Evolutionary conservation across 2,888 invertebrate species (phyloP), one percentile per base, ranked within the genome.

Genomic region (Artemia sinica): DNA sequence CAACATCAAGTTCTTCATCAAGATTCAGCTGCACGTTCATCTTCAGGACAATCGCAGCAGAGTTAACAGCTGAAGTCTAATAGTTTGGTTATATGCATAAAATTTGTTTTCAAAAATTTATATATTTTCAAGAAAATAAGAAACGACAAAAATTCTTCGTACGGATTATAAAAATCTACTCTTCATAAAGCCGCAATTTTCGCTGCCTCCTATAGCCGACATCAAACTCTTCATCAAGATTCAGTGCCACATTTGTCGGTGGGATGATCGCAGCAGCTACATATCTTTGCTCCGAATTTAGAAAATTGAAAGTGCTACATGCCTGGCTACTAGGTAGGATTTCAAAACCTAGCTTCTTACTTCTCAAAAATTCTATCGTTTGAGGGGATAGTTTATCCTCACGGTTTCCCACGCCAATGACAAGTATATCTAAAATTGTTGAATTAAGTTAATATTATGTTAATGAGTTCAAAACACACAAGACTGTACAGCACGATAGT

Each of bases 281-380:
- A 74, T 81, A 83, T 71, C 87, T 81, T 67, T 85, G 84, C 77
- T 97, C 96, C 0, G 86, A 83, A 77, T 86, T 89, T 63, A 95
- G 80, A 76, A 92, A 96, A 80, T 96, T 97, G 78, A 90, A 97
- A 0, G 90, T 90, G 2, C 18, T 18, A 18, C 89, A 87, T 0
- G 96, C 96, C 75, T 87, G 85, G 73, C 89, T 86, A 0, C 91
- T 18, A 18, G 18, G 18, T 18, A 18, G 18, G 18, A 18, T 18
- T 80, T 96, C 95, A 11, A 87, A 80, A 75, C 84, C 86, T 41
- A 92, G 83, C 71, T 81, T 82, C 67, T 82, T 76, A 69, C 82
- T 81, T 49, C 75, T 72, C 8, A 81, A 73, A 67, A 75, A 76
- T 28, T 71, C 72, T 71, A 76, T 69, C 49, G 75, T 72, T 74